Base-by-base conservation (phyloP, 2,888 invertebrate genomes). In the Rotaria socialis region DNA sequence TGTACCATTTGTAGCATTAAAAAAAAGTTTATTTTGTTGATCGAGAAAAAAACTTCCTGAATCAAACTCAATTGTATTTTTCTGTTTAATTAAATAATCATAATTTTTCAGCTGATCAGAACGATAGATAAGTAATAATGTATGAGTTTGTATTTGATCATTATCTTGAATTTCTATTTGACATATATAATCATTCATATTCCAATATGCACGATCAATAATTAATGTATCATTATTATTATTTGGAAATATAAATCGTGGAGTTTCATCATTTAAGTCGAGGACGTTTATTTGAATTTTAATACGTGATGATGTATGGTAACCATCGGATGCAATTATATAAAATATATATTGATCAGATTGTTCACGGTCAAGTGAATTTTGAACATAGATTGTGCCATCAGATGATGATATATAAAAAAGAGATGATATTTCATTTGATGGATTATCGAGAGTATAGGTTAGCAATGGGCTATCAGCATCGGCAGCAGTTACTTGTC, bases 201-300 rank as follows among this genome's bases (percentile, higher is more conserved):
- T 41, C 75, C 75, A 75, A 75, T 75, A 75, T 1, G 43, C 8
- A 43, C 41, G 75, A 75, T 75, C 75, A 43, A 75, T 75, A 24
- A 75, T 75, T 43, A 75, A 43, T 2, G 75, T 75, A 24, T 75
- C 75, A 75, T 75, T 75, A 43, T 75, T 75, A 75, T 43, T 19
- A 43, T 75, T 75, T 43, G 75, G 75, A 43, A 75, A 75, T 22
- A 43, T 7, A 75, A 75, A 75, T 43, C 43, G 41, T 22, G 75
- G 75, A 75, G 22, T 43, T 75, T 75, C 75, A 43, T 75, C 75
- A 75, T 75, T 75, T 43, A 75, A 22, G 22, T 75, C 75, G 43
- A 43, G 43, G 24, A 75, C 11, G 43, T 75, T 75, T 75, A 75
- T 24, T 43, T 43, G 24, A 24, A 75, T 43, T 75, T 43, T 75